These are phyloP conservation scores for Ammodytes dubius DNA, from an alignment of 2,113 vertebrate species.

Conservation along the genomic window DNA sequence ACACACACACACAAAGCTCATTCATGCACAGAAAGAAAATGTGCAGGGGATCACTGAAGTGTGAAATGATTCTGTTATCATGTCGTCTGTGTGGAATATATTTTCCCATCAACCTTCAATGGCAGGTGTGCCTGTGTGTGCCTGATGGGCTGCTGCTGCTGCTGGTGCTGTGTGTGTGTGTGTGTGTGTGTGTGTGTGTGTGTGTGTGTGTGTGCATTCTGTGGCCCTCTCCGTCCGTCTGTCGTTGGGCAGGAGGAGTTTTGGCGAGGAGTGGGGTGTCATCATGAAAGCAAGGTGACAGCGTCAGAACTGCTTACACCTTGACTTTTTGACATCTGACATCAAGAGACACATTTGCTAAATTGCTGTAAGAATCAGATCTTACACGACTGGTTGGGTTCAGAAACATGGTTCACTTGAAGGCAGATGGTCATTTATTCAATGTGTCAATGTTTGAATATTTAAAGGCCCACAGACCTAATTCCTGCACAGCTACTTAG, in stretches of 20 bases:
- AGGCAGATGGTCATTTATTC: neutral
- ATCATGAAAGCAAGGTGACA: constrained; percentile 38
- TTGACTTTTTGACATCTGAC: constrained; percentile 26
- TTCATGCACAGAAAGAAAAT: constrained; percentile 30
- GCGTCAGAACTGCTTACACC: constrained; percentile 5
- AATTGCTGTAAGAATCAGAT: constrained; percentile 26
- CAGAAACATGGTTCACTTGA: neutral
- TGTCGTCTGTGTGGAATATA: constrained; percentile 92
- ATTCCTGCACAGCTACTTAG: neutral
- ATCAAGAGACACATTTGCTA: neutral
- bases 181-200: constrained; percentile 28
- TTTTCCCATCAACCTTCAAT: constrained; percentile 86
- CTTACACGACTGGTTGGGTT: neutral
- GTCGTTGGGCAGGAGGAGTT: neutral
- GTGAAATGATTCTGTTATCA: constrained; percentile 97
- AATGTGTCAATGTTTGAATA: neutral
- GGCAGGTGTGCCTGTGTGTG: constrained; percentile 62
- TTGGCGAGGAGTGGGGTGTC: neutral
- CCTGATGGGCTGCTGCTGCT: constrained; percentile 49
- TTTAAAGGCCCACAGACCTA: neutral
- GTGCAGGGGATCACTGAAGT: constrained; percentile 60
- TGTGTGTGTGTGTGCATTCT: constrained; percentile 31
- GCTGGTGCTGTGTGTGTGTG: constrained; percentile 25
- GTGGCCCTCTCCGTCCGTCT: constrained; percentile 26
- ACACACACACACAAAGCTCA: constrained; percentile 18